Evolutionary conservation across 2,113 vertebrate species (phyloP).

Genomic region (Silurus asotus): DNA sequence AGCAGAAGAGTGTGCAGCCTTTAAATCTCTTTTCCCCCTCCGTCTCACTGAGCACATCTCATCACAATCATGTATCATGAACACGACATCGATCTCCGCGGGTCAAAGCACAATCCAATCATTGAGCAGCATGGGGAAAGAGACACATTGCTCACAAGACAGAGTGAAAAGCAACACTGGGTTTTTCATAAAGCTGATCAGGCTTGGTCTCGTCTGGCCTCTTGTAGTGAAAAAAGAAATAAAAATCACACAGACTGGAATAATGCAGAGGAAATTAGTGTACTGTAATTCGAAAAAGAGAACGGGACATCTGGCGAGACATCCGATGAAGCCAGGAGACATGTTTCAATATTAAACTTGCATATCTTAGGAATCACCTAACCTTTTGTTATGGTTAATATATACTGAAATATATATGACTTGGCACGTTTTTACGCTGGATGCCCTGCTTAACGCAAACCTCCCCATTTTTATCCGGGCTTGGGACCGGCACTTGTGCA

Average conservation of each 20-base stretch:
- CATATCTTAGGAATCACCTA: constrained; percentile 1
- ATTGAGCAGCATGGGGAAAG: constrained; percentile 6
- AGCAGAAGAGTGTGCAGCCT: constrained; percentile 45
- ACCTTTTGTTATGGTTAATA: constrained; percentile 2
- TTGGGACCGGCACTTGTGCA: too few species aligned
- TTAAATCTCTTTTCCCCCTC: constrained; percentile 26
- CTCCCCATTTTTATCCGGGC: too few species aligned
- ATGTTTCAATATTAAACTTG: constrained; percentile 16
- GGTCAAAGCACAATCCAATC: constrained; percentile 29
- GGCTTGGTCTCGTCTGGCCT: background rate
- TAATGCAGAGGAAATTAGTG: background rate
- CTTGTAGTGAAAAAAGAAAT: background rate
- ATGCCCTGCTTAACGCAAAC: too few species aligned
- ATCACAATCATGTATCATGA: constrained; percentile 46
- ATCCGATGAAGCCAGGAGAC: background rate
- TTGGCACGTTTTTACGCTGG: too few species aligned
- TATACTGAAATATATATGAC: background rate
- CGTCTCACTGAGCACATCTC: constrained; percentile 34
- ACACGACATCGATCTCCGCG: constrained; percentile 37
- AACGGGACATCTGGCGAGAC: background rate
- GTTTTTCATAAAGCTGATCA: constrained; percentile 30
- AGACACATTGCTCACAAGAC: background rate
- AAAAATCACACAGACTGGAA: background rate
- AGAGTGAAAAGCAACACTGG: background rate
- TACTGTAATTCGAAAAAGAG: background rate